Evolutionary conservation across 2,797 vertebrate species (phyloP).

Genomic region (Poecilia velifera): DNA sequence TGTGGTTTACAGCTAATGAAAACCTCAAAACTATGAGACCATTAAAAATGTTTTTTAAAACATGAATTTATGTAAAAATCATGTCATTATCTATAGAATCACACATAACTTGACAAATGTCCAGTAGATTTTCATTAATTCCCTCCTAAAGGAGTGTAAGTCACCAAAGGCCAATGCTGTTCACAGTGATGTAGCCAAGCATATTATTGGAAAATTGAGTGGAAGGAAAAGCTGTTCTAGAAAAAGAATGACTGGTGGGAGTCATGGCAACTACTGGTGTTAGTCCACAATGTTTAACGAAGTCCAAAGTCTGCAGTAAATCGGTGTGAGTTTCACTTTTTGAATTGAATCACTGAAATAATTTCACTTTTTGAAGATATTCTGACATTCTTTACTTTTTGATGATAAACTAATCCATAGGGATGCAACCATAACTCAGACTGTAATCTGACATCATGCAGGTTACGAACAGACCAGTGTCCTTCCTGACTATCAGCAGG

Average conservation of each 20-base stretch:
- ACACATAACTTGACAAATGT: background rate
- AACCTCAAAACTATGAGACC: background rate
- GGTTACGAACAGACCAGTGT: constrained; percentile 56
- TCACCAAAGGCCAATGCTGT: background rate
- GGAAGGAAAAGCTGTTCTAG: background rate
- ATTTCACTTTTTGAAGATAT: background rate
- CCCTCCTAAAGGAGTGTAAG: background rate
- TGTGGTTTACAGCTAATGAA: background rate
- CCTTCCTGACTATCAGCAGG: constrained; percentile 84
- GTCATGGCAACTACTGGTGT: background rate
- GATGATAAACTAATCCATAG: background rate
- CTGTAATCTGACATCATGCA: constrained; percentile 12
- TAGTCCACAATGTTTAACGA: background rate
- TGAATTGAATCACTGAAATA: background rate
- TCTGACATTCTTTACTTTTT: background rate
- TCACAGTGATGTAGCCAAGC: background rate
- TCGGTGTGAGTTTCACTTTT: background rate
- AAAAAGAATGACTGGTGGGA: background rate
- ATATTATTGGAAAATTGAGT: background rate
- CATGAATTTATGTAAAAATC: background rate
- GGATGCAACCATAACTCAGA: background rate
- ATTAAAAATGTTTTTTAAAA: background rate
- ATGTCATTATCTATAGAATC: background rate
- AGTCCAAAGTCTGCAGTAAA: background rate
- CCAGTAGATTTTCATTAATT: background rate